These are phyloP conservation scores for Hipposideros armiger DNA, from an alignment of 2,113 vertebrate genomes.

Conservation along the genomic window DNA sequence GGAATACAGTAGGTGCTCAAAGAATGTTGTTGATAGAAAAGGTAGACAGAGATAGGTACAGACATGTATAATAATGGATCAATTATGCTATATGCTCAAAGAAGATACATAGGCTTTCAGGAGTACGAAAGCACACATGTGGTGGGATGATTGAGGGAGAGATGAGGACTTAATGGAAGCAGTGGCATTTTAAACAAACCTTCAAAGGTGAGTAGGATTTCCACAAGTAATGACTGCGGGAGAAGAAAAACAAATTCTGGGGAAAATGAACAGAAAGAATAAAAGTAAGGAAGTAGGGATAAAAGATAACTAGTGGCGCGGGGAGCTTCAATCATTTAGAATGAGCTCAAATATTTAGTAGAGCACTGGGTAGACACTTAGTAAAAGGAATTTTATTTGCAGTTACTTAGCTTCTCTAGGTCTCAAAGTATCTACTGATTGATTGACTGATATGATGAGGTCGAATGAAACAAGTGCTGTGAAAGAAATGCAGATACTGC, in stretches of 20 bases:
- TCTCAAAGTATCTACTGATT: background rate
- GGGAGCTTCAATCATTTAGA: constrained; percentile 1
- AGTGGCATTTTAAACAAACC: background rate
- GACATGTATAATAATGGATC: background rate
- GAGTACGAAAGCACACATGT: background rate
- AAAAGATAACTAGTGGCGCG: background rate
- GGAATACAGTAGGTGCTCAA: background rate
- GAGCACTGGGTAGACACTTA: background rate
- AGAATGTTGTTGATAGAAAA: background rate
- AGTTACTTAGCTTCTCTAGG: background rate
- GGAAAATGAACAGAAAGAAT: background rate
- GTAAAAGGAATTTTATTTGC: constrained; percentile 10
- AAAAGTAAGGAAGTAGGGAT: background rate
- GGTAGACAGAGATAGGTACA: background rate
- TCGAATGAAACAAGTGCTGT: background rate
- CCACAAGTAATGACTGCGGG: background rate
- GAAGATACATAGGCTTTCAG: background rate
- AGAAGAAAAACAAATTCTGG: constrained; percentile 12
- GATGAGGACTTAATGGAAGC: background rate
- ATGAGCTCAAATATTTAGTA: constrained; percentile 18
- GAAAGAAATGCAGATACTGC: background rate
- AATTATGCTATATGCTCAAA: background rate
- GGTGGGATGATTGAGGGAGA: background rate
- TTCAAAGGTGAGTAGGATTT: background rate
- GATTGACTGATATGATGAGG: background rate